phyloP scores from a whole-genome alignment of 2,888 invertebrate species.

The Orthosia cruda region DNA sequence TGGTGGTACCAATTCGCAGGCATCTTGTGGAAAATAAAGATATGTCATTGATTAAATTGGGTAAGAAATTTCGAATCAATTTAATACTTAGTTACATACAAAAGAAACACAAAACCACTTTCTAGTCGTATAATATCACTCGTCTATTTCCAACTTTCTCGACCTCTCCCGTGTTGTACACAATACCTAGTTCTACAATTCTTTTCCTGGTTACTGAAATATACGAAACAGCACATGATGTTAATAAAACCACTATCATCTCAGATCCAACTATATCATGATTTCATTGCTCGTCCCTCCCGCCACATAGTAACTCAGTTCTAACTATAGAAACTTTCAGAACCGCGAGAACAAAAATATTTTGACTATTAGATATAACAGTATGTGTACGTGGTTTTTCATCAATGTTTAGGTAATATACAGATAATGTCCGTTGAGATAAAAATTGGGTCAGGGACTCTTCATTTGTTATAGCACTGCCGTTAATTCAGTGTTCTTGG shows the following conservation, averaged over 20 bases:
- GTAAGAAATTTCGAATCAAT: neutral
- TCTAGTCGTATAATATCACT: neutral
- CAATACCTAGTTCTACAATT: neutral
- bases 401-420: constrained; percentile 40
- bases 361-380: constrained; percentile 32
- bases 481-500: constrained; percentile 31
- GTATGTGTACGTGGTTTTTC: constrained; percentile 17
- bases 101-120: neutral
- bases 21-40: neutral
- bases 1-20: neutral
- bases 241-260: neutral
- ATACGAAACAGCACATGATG: constrained; percentile 10
- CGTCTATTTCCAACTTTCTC: neutral
- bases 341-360: constrained; percentile 39
- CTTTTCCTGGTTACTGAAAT: constrained; percentile 4
- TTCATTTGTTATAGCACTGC: constrained; percentile 36
- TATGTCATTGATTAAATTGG: neutral
- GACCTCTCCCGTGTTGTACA: neutral
- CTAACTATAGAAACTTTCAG: constrained; percentile 43
- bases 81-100: neutral
- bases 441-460: constrained; percentile 60
- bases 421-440: constrained; percentile 39
- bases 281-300: constrained; percentile 4
- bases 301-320: constrained; percentile 26
- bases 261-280: neutral